A percentile compares a stretch with the other conserved stretches of the same genome.
phyloP scores from a whole-genome alignment of 2,797 vertebrate species.

The Coluber constrictor region DNA sequence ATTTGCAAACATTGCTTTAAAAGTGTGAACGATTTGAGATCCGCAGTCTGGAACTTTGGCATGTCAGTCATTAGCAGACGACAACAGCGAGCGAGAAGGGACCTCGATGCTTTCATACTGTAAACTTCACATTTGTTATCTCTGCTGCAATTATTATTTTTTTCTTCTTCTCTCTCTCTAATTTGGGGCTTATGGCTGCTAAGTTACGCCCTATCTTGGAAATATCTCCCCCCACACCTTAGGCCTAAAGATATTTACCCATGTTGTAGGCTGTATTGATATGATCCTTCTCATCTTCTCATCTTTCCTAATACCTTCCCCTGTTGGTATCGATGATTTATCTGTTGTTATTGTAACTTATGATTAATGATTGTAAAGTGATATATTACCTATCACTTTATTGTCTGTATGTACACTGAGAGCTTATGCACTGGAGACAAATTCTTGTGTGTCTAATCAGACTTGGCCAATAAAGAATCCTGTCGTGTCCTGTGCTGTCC shows the following conservation, averaged over 20 bases:
- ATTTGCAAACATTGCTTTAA: conserved; percentile 5
- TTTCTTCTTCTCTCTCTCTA: background rate
- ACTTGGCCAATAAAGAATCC: background rate
- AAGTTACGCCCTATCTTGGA: background rate
- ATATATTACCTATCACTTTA: background rate
- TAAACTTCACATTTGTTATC: background rate
- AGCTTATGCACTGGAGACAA: background rate
- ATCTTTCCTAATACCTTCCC: background rate
- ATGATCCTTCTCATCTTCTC: background rate
- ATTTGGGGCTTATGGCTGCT: background rate
- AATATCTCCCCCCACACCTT: background rate
- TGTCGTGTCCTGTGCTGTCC: too few species aligned
- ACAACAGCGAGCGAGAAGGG: background rate
- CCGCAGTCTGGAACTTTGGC: background rate
- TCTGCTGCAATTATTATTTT: background rate
- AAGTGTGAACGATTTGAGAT: background rate
- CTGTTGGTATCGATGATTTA: background rate
- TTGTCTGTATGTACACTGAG: background rate
- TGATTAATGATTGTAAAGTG: background rate
- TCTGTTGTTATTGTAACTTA: background rate
- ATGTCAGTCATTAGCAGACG: background rate
- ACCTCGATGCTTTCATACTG: background rate
- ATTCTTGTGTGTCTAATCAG: background rate
- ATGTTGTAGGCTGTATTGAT: background rate
- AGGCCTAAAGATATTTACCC: background rate